phyloP scores from a whole-genome alignment of 2,113 vertebrate species.

The Campylomormyrus numenius region DNA sequence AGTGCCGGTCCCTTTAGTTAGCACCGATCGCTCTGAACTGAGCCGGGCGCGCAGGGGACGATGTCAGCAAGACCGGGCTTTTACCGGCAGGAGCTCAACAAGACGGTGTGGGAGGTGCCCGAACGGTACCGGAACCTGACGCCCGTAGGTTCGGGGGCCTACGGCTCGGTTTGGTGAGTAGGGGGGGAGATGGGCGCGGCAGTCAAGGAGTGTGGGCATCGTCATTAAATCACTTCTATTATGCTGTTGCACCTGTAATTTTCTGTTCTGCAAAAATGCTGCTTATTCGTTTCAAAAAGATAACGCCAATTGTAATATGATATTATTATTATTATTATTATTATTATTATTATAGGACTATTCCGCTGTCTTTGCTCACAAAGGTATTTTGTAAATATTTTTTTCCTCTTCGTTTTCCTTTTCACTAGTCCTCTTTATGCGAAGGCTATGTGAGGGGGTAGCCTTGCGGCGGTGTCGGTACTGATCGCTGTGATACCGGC shows the following conservation, averaged over 20 bases:
- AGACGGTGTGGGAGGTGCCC: slow-evolving; percentile 94
- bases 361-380: not conserved
- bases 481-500: not conserved
- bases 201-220: slow-evolving; percentile 3
- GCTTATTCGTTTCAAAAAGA: not conserved
- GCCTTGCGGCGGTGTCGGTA: not conserved
- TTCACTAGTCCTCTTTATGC: not conserved
- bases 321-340: not conserved
- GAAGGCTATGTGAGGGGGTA: not conserved
- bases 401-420: not conserved
- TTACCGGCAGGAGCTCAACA: slow-evolving; percentile 94
- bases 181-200: slow-evolving; percentile 31
- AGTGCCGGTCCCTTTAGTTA: not conserved
- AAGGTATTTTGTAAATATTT: not conserved
- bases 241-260: not conserved
- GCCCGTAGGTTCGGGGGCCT: slow-evolving; percentile 90
- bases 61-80: slow-evolving; percentile 76
- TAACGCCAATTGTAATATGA: not conserved
- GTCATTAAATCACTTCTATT: not conserved
- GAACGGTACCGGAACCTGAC: slow-evolving; percentile 92
- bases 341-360: not conserved
- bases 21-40: not conserved
- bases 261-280: not conserved
- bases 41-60: slow-evolving; percentile 8
- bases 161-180: slow-evolving; percentile 91